phyloP scores from a whole-genome alignment of 2,797 vertebrate species.

The Falco naumanni region DNA sequence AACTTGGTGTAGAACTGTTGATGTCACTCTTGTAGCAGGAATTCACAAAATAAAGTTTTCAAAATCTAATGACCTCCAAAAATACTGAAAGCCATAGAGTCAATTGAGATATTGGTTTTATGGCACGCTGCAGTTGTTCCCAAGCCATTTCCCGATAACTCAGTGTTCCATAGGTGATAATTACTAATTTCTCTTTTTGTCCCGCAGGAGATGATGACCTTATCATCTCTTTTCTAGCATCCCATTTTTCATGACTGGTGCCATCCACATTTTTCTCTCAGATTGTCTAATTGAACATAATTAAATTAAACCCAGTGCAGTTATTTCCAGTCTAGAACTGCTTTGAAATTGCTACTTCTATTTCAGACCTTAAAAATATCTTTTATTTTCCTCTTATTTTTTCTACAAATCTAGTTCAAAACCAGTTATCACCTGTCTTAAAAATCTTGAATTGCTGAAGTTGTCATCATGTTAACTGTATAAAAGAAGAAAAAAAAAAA shows the following conservation, averaged over 20 bases:
- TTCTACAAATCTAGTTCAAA: background rate
- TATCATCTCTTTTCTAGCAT: background rate
- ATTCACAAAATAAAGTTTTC: background rate
- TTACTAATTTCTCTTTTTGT: constrained; percentile 1
- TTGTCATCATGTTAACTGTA: background rate
- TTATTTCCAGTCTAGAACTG: background rate
- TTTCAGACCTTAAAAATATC: background rate
- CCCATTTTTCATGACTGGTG: background rate
- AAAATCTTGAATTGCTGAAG: background rate
- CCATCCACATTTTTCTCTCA: background rate
- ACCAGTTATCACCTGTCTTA: background rate
- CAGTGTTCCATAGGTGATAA: constrained; percentile 26
- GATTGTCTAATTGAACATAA: constrained; percentile 9
- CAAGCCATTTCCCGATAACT: background rate
- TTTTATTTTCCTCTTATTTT: background rate
- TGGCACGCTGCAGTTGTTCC: background rate
- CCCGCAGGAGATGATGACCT: background rate
- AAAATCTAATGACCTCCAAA: constrained; percentile 1
- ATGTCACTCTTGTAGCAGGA: background rate
- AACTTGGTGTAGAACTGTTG: background rate
- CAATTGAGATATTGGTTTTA: background rate
- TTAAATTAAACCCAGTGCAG: constrained; percentile 1
- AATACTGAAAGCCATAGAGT: background rate
- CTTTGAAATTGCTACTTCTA: background rate
- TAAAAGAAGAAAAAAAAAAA: background rate